A percentile compares a stretch with the other conserved stretches of the same genome.
Evolutionary conservation across 2,888 invertebrate species (phyloP).

Genomic region (Callinectes sapidus): DNA sequence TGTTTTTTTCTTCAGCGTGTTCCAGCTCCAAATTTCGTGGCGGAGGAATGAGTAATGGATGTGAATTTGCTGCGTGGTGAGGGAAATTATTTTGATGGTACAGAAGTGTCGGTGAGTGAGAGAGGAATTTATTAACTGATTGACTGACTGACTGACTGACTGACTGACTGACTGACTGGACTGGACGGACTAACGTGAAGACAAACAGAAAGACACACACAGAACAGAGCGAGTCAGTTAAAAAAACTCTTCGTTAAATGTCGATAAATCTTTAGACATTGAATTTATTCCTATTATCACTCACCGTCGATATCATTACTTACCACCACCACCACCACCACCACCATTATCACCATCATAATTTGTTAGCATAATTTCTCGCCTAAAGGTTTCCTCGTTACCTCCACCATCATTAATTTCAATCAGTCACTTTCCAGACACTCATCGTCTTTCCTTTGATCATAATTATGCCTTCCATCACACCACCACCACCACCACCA

Average conservation of each 20-base stretch:
- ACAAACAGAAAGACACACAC: background rate
- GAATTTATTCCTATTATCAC: background rate
- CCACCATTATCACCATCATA: background rate
- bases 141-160: background rate
- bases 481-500: background rate
- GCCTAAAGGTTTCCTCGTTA: background rate
- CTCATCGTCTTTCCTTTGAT: background rate
- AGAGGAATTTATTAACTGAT: background rate
- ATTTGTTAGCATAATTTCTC: no score
- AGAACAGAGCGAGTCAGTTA: background rate
- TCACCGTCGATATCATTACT: background rate
- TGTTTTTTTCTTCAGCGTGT: background rate
- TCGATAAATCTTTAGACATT: background rate
- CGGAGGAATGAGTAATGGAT: background rate
- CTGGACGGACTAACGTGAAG: no score
- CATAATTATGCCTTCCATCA: no score
- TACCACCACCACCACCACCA: background rate
- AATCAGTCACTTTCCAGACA: background rate
- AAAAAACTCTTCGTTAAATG: background rate
- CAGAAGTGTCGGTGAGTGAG: background rate
- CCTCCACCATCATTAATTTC: background rate
- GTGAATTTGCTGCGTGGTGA: background rate
- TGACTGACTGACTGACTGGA: background rate
- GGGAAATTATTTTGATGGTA: background rate
- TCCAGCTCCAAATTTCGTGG: background rate